These are phyloP conservation scores for Garra rufa DNA, from an alignment of 2,113 vertebrate genomes.

Conservation along the genomic window DNA sequence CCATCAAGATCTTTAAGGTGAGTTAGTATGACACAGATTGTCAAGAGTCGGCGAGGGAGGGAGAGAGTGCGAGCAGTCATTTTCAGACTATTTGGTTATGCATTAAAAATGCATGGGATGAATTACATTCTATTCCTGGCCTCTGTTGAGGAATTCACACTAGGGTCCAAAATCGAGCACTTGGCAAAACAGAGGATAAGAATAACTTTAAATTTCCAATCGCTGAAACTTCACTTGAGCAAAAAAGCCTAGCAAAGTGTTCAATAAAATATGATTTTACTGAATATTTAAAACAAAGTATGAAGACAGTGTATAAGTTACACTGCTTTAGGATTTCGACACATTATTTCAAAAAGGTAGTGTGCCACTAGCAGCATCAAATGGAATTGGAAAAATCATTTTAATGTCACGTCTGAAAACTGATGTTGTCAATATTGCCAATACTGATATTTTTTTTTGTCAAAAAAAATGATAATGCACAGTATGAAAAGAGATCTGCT, in stretches of 20 bases:
- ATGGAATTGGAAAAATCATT: background rate
- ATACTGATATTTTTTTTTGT: background rate
- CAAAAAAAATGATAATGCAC: background rate
- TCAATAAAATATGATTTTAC: slow-evolving; percentile 28
- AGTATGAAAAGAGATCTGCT: background rate
- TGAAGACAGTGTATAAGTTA: background rate
- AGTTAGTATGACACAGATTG: slow-evolving; percentile 53
- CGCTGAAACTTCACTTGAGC: slow-evolving; percentile 31
- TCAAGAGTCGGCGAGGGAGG: slow-evolving; percentile 37
- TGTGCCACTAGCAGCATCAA: background rate
- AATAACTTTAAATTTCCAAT: slow-evolving; percentile 37
- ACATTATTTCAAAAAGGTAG: slow-evolving; percentile 1
- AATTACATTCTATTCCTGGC: slow-evolving; percentile 61
- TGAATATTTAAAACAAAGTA: slow-evolving; percentile 17
- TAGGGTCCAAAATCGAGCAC: slow-evolving; percentile 42
- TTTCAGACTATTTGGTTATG: slow-evolving; percentile 57
- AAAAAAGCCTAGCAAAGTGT: slow-evolving; percentile 23
- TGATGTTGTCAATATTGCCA: background rate
- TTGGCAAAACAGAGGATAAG: slow-evolving; percentile 39
- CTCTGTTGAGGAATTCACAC: slow-evolving; percentile 53
- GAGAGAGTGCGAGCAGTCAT: slow-evolving; percentile 41
- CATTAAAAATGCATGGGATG: slow-evolving; percentile 60
- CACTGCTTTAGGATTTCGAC: background rate
- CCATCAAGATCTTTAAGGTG: slow-evolving; percentile 56
- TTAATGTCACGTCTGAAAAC: too few species aligned